Evolutionary conservation across 2,797 vertebrate species (phyloP), one percentile per base, ranked within the genome.

Genomic region (Gastrophryne carolinensis): DNA sequence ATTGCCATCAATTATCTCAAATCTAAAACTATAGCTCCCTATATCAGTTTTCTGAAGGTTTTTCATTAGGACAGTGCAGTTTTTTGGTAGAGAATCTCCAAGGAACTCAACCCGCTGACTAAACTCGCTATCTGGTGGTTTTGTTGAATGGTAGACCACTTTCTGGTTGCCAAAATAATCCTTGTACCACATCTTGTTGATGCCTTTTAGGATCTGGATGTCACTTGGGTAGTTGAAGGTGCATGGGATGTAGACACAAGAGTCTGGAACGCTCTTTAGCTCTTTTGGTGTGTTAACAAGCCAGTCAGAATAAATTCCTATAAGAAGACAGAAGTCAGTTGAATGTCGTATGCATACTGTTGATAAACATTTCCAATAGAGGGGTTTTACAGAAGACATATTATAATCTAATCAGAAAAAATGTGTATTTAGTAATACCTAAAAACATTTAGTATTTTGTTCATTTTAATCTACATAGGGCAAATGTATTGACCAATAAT

Each of bases 111-210:
- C 10, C 0, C 87, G 85, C 2, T 27, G 79, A 0, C 1, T 12
- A n/a, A 89, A 92, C 0, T 0, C 8, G 0, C 2, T 4, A 0
- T 81, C 79, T 13, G 77, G 81, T 0, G 39, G 49, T 0, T 3
- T 4, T 0, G 72, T 75, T 1, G n/a, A 0, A 75, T 91, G 88
- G 78, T 71, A 81, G 9, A 85, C 81, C 21, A 80, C 0, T 0
- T 1, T 7, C 17, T 2, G 29, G 0, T 2, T 11, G 0, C 0
- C 0, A 0, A 37, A 0, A 1, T 70, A 79, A 2, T 84, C 84
- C 2, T 83, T 87, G 85, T 86, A 91, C 91, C 91, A 92, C 66
- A 92, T 88, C 70, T 83, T 66, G 0, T 82, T 80, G 41, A 91
- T 79, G 70, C 86, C 72, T 0, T 5, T 0, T 0, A 1, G 0